Evolutionary conservation across 2,113 vertebrate genomes (phyloP), one percentile per base, ranked within the genome.

Genomic region (Origma solitaria): DNA sequence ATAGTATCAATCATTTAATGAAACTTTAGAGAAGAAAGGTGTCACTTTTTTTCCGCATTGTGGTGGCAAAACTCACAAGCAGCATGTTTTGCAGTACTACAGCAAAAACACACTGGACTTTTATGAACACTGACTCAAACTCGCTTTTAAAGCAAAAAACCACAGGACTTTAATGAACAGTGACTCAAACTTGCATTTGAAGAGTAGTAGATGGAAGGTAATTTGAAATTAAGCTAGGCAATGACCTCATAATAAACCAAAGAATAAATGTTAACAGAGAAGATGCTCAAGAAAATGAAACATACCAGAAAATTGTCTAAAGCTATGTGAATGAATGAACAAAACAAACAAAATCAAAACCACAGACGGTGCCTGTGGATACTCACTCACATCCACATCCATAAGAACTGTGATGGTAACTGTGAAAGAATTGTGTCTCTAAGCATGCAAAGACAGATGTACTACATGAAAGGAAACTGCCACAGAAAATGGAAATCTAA

Each of bases 381-480:
- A 92, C 73, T 93, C 85, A 71, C 53, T 85, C 37, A 72, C n/a
- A 92, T 68, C 53, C 75, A 89, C 58, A 51, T 57, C 54, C 75
- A 10, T 51, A 73, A 91, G 88, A 95, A 73, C 66, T 73, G 75
- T 73, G 76, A 94, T 47, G 42, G 78, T 78, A 92, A 89, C 81
- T 76, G 65, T 91, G 73, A 51, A 92, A 44, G 38, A 91, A 91
- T 5, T 87, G 71, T 30, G 65, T 62, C 72, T 77, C 53, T 84
- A 80, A 44, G 51, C 75, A 94, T 66, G 35, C 76, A 96, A 91
- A 92, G 64, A 91, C 44, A 94, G n/a, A 91, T 71, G 76, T 73
- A 90, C 35, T 42, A 81, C 64, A 70, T 22, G 40, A 92, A 78
- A 82, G 28, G 9, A 75, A 82, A 82, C 40, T 35, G 92, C 53